Evolutionary conservation across 2,888 invertebrate genomes (phyloP).

Genomic region (Cryptops parisi): DNA sequence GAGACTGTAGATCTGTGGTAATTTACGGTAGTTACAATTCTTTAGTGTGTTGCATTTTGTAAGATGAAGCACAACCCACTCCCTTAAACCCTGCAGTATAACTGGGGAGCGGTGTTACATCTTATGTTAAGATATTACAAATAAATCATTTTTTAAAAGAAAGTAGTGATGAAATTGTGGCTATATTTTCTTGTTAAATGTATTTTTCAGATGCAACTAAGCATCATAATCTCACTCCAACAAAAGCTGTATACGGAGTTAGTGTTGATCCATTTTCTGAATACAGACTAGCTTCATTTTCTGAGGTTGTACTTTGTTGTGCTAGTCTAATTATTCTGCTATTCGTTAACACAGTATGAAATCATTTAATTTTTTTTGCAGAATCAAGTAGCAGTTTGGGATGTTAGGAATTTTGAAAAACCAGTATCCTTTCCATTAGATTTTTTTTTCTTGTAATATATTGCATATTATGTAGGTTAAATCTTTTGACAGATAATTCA

Average conservation of each 20-base stretch:
- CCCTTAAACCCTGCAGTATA: too few species aligned
- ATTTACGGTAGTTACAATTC: too few species aligned
- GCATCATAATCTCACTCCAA: conserved; percentile 48
- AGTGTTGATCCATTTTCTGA: conserved; percentile 61
- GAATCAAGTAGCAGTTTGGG: conserved; percentile 72
- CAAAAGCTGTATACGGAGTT: conserved; percentile 71
- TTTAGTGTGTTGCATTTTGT: neutral
- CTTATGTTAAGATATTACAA: too few species aligned
- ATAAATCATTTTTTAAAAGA: too few species aligned
- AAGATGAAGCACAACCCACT: neutral
- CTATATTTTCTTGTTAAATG: too few species aligned
- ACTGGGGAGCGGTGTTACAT: too few species aligned
- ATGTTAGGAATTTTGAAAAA: conserved; percentile 68
- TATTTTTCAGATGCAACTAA: conserved; percentile 49
- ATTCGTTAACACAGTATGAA: too few species aligned
- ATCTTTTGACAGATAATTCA: neutral
- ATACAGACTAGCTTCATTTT: conserved; percentile 66
- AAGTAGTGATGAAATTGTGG: too few species aligned
- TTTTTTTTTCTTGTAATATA: neutral
- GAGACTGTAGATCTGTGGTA: too few species aligned
- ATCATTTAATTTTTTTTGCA: conserved; percentile 20
- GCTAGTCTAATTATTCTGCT: too few species aligned
- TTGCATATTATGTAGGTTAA: neutral
- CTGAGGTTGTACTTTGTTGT: too few species aligned
- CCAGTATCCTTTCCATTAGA: conserved; percentile 40